These are phyloP conservation scores for Perdita meconis DNA, from an alignment of 2,888 invertebrate species.

Conservation along the genomic window DNA sequence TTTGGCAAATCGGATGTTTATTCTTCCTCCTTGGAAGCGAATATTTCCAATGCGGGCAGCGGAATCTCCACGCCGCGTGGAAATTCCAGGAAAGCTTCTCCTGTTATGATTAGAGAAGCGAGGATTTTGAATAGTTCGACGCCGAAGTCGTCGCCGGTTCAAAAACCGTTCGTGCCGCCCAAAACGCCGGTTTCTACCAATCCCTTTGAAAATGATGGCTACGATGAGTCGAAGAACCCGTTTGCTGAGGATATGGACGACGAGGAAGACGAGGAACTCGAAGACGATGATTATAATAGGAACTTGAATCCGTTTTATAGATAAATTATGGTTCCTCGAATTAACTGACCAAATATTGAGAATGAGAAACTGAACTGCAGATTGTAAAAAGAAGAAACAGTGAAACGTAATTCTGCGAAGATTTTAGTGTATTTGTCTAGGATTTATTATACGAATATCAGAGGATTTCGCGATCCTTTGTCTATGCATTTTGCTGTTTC, in stretches of 20 bases:
- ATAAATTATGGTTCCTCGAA: slow-evolving; percentile 57
- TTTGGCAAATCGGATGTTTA: slow-evolving; percentile 82
- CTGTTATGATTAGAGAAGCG: slow-evolving; percentile 79
- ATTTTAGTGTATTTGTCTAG: too few species aligned
- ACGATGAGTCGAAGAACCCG: slow-evolving; percentile 88
- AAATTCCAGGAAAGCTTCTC: slow-evolving; percentile 76
- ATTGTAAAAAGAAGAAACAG: too few species aligned
- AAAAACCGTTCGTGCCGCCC: slow-evolving; percentile 78
- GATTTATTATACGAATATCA: too few species aligned
- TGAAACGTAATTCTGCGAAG: too few species aligned
- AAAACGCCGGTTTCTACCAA: slow-evolving; percentile 81
- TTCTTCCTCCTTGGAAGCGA: slow-evolving; percentile 88
- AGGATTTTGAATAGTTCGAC: slow-evolving; percentile 77
- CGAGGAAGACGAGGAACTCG: slow-evolving; percentile 86
- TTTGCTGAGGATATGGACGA: slow-evolving; percentile 86
- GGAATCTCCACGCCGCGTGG: slow-evolving; percentile 70
- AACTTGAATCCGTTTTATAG: slow-evolving; percentile 90
- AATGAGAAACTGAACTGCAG: too few species aligned
- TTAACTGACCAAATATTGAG: too few species aligned
- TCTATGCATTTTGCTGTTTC: background rate
- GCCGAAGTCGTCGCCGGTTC: slow-evolving; percentile 79
- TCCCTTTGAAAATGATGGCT: slow-evolving; percentile 84
- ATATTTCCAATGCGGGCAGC: slow-evolving; percentile 82
- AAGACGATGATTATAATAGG: slow-evolving; percentile 90
- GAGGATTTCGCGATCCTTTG: too few species aligned